Percentiles rank a stretch among this genome's conserved stretches.
phyloP scores from a whole-genome alignment of 2,797 vertebrate species.

The Phyllotis vaccarum region DNA sequence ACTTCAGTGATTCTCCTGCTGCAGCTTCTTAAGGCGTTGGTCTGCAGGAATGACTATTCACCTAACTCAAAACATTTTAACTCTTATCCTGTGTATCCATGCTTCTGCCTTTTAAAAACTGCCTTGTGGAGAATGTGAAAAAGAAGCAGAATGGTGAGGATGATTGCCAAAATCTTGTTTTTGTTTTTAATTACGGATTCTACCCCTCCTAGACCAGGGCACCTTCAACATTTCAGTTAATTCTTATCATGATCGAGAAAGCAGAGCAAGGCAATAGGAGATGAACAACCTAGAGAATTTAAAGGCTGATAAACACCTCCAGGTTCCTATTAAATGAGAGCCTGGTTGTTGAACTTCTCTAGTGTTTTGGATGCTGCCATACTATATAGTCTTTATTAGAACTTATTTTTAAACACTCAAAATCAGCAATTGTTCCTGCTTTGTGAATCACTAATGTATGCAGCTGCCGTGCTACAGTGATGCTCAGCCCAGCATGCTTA shows the following conservation, averaged over 20 bases:
- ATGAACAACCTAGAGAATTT: not conserved
- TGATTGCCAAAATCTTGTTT: not conserved
- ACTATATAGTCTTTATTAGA: not conserved
- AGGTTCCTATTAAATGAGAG: not conserved
- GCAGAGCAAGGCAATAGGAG: not conserved
- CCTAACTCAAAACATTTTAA: not conserved
- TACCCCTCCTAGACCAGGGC: not conserved
- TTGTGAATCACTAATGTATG: slow-evolving; percentile 55
- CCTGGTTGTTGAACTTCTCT: not conserved
- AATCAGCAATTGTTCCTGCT: slow-evolving; percentile 26
- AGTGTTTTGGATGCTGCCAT: not conserved
- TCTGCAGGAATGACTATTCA: too few relatives aligned
- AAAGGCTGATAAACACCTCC: not conserved
- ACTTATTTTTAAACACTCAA: slow-evolving; percentile 62
- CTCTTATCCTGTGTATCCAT: too few relatives aligned
- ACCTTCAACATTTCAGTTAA: not conserved
- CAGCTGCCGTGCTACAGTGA: not conserved
- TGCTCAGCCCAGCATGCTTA: not conserved
- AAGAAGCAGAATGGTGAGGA: not conserved
- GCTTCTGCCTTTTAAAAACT: not conserved
- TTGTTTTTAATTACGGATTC: not conserved
- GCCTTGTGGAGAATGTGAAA: not conserved
- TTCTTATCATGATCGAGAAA: not conserved
- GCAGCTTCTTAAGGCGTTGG: not conserved
- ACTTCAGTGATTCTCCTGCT: not conserved